These are phyloP conservation scores for Eilema caniola DNA, from an alignment of 2,888 invertebrate genomes.

Conservation along the genomic window DNA sequence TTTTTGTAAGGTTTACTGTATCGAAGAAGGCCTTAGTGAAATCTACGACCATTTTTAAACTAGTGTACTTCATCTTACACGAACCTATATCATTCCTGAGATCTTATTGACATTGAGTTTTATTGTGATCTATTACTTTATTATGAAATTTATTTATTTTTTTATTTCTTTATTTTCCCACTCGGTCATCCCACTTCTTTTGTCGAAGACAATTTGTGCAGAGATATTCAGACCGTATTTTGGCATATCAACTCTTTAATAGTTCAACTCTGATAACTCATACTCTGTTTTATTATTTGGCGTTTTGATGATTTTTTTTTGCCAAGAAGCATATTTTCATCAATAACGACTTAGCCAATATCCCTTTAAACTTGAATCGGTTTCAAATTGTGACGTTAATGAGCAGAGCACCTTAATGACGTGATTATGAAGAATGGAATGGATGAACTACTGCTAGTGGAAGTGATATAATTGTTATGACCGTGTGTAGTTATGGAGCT, in stretches of 20 bases:
- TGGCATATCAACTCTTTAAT: background rate
- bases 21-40: background rate
- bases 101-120: background rate
- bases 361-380: no score
- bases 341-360: no score
- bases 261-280: background rate
- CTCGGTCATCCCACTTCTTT: background rate
- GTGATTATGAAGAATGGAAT: slow-evolving; percentile 48
- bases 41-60: background rate
- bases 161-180: no score
- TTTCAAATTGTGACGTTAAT: background rate
- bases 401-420: background rate
- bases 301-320: background rate
- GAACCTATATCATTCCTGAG: background rate
- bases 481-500: background rate
- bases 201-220: background rate
- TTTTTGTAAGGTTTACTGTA: background rate
- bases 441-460: slow-evolving; percentile 20
- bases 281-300: background rate
- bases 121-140: background rate
- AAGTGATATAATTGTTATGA: slow-evolving; percentile 14
- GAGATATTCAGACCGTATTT: background rate
- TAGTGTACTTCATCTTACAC: slow-evolving; percentile 1
- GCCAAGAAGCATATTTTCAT: background rate
- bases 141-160: no score